A percentile compares a stretch with the other conserved stretches of the same genome.
Evolutionary conservation across 1,140 invertebrate genomes (phyloP).

Genomic region (Hyles euphorbiae): DNA sequence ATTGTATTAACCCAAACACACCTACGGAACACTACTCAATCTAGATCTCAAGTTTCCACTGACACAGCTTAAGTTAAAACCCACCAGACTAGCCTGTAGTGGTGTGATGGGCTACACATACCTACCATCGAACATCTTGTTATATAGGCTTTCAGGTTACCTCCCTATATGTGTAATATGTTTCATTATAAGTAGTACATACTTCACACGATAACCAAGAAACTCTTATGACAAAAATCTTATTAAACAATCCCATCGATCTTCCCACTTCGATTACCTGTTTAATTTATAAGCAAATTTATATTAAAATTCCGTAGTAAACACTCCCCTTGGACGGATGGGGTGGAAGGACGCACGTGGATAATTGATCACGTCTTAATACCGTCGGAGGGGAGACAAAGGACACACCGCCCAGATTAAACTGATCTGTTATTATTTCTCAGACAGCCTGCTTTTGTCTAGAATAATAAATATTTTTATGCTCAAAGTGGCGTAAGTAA

Average conservation of each 20-base stretch:
- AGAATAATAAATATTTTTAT: conserved; percentile 16
- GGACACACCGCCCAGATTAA: conserved; percentile 24
- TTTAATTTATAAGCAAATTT: conserved; percentile 19
- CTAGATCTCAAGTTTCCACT: too few species aligned
- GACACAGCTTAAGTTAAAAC: too few species aligned
- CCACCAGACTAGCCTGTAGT: too few species aligned
- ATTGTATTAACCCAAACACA: too few species aligned
- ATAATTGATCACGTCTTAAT: conserved; percentile 43
- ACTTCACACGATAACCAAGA: too few species aligned
- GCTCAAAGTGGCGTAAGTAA: background rate
- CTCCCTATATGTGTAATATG: too few species aligned
- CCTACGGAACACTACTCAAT: too few species aligned
- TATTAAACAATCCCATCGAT: background rate
- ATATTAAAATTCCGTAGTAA: conserved; percentile 23
- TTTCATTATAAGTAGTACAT: too few species aligned
- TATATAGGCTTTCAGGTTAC: too few species aligned
- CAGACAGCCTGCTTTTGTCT: conserved; percentile 25
- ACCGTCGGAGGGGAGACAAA: conserved; percentile 10
- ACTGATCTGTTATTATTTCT: conserved; percentile 40
- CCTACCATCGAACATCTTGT: too few species aligned
- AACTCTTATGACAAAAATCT: too few species aligned
- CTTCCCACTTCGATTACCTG: conserved; percentile 5
- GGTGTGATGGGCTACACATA: too few species aligned
- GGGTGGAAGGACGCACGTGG: conserved; percentile 24
- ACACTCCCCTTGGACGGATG: conserved; percentile 14